Percentiles rank a stretch among this genome's conserved stretches.
Evolutionary conservation across 2,113 vertebrate species (phyloP).

Genomic region (Stigmatopora argus): DNA sequence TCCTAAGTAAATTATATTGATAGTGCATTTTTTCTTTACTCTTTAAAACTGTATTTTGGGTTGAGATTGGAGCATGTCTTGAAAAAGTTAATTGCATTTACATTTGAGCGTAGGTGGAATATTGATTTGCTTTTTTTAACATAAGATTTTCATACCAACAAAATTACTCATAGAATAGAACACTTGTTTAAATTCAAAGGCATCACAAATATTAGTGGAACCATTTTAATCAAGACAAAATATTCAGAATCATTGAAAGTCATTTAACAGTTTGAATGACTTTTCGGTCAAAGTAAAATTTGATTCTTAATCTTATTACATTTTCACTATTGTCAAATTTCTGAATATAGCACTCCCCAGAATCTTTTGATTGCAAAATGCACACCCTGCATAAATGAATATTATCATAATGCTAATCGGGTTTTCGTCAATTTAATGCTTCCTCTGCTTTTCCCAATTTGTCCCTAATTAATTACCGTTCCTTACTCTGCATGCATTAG

Average conservation of each 20-base stretch:
- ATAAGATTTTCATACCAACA: neutral
- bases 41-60: neutral
- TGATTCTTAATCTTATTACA: conserved; percentile 5
- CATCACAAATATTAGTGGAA: neutral
- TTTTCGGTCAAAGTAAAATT: conserved; percentile 6
- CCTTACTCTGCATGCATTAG: conserved; percentile 43
- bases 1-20: neutral
- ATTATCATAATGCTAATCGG: conserved; percentile 52
- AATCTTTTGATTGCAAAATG: conserved; percentile 19
- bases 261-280: neutral
- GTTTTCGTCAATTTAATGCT: conserved; percentile 55
- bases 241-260: neutral
- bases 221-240: neutral
- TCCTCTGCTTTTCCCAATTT: conserved; percentile 35
- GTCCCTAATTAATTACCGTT: conserved; percentile 53
- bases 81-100: neutral
- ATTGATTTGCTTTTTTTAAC: neutral
- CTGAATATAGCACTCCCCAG: conserved; percentile 2
- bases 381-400: conserved; percentile 24
- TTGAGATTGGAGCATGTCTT: neutral
- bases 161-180: no score
- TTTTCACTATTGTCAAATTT: conserved; percentile 23
- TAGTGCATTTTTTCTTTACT: neutral
- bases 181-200: neutral
- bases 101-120: neutral